Conservation (phyloP, 2,113 vertebrate species). For the Cyphomyrus plagiostoma region DNA sequence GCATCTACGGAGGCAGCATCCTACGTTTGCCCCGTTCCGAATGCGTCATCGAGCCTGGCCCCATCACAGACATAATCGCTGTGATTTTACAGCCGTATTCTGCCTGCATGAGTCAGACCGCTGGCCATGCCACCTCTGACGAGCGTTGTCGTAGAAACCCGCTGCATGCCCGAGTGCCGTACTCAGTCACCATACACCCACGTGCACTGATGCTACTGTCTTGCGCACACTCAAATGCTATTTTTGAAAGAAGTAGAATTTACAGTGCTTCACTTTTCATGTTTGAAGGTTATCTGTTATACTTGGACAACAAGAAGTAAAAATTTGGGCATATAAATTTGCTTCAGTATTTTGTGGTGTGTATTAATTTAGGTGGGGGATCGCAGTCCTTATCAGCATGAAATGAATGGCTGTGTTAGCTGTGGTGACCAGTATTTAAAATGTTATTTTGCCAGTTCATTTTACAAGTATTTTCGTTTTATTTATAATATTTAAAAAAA, state of each 20-base stretch:
- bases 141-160: constrained; percentile 50
- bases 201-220: background rate
- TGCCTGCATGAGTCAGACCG: constrained; percentile 27
- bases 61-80: constrained; percentile 31
- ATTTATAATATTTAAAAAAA: background rate
- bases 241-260: background rate
- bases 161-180: constrained; percentile 37
- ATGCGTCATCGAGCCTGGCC: constrained; percentile 31
- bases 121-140: constrained; percentile 11
- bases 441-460: background rate
- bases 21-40: background rate
- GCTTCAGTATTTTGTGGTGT: background rate
- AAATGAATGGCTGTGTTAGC: background rate
- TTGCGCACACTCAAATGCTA: background rate
- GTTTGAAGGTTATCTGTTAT: background rate
- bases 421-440: background rate
- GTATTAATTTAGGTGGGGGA: background rate
- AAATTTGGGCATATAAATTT: background rate
- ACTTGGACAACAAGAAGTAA: background rate
- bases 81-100: constrained; percentile 42
- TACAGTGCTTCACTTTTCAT: background rate
- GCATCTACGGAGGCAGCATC: background rate
- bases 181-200: constrained; percentile 30
- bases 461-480: background rate
- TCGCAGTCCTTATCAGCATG: background rate